A percentile compares a stretch with the other conserved stretches of the same genome.
Evolutionary conservation across 1,140 invertebrate genomes (phyloP).

Genomic region (Triops cancriformis): DNA sequence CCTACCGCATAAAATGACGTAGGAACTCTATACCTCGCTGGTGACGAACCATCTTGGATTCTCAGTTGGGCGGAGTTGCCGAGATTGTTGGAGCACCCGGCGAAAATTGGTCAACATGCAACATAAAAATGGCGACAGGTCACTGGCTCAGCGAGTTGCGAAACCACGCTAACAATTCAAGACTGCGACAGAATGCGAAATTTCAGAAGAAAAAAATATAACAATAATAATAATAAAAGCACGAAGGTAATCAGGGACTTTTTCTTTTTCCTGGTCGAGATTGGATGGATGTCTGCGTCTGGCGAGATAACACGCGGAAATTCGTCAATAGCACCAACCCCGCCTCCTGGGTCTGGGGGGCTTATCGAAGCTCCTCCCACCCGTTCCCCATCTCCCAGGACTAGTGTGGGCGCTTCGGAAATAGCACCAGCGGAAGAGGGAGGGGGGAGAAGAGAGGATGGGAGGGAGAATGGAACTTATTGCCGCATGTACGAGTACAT

Average conservation of each 20-base stretch:
- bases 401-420: too few species aligned
- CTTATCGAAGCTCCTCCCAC: neutral
- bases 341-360: neutral
- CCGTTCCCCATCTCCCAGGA: neutral
- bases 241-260: too few species aligned
- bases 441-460: neutral
- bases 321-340: neutral
- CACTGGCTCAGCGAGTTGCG: too few species aligned
- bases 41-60: constrained; percentile 14
- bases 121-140: too few species aligned
- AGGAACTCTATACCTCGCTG: constrained; percentile 29
- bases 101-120: too few species aligned
- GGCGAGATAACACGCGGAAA: neutral
- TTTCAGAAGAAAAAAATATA: too few species aligned
- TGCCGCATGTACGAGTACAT: neutral
- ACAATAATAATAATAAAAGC: too few species aligned
- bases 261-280: neutral
- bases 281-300: too few species aligned
- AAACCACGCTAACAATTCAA: too few species aligned
- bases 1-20: constrained; percentile 27
- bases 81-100: neutral
- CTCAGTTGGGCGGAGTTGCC: neutral
- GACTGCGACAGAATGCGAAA: too few species aligned
- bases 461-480: neutral
- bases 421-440: too few species aligned